Percentiles rank a stretch among this genome's conserved stretches.
These are phyloP conservation scores for Margarornis squamiger DNA, from an alignment of 2,797 vertebrate genomes.

Conservation along the genomic window DNA sequence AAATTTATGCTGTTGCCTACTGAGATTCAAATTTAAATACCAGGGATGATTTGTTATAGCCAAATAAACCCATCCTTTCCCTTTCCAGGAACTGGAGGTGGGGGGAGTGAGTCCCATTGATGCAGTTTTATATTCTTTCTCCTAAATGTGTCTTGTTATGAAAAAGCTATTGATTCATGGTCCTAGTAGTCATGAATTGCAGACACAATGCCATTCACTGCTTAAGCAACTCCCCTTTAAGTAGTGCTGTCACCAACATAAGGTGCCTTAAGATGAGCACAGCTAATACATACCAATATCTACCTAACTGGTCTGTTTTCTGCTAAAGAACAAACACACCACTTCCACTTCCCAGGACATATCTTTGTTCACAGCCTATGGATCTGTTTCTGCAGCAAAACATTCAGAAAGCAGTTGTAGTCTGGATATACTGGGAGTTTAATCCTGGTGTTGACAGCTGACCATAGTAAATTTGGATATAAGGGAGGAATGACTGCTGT, in stretches of 20 bases:
- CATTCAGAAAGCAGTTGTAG: not conserved
- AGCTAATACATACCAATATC: not conserved
- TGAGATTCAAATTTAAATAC: not conserved
- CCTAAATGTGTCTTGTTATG: not conserved
- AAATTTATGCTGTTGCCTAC: not conserved
- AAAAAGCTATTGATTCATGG: not conserved
- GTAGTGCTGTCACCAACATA: not conserved
- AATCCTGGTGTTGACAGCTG: not conserved
- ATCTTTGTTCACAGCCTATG: not conserved
- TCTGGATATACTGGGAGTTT: not conserved
- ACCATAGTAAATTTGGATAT: not conserved
- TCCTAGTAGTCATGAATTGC: not conserved
- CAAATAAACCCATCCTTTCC: not conserved
- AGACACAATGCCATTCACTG: not conserved
- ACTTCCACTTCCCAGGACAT: not conserved
- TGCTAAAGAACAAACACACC: not conserved
- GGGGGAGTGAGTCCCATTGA: not conserved
- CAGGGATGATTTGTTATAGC: not conserved
- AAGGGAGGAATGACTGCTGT: not conserved
- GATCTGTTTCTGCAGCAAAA: not conserved
- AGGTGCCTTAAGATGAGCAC: not conserved
- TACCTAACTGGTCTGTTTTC: not conserved
- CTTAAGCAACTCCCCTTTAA: not conserved
- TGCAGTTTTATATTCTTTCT: not conserved
- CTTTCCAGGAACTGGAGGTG: not conserved